Conservation (phyloP, 2,888 invertebrate species). For the Cordilura impudica region DNA sequence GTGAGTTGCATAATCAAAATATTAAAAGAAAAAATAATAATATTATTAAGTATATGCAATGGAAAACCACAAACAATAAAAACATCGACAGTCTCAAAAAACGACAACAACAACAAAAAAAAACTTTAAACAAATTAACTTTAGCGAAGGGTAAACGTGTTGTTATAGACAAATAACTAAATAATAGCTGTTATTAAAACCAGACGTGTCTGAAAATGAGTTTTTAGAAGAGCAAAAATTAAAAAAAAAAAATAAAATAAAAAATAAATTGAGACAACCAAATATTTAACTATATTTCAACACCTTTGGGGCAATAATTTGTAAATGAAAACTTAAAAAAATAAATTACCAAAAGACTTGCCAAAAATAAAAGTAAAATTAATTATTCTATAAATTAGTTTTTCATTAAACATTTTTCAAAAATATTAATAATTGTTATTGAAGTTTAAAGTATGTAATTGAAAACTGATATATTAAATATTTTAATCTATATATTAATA, state of each 20-base stretch:
- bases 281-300: background rate
- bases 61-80: constrained; percentile 27
- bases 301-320: background rate
- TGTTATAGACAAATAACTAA: constrained; percentile 18
- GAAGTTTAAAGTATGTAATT: too few relatives aligned
- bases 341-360: too few relatives aligned
- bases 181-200: constrained; percentile 14
- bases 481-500: too few relatives aligned
- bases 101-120: background rate
- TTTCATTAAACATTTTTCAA: too few relatives aligned
- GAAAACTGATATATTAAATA: too few relatives aligned
- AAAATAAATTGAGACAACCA: background rate
- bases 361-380: background rate
- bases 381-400: too few relatives aligned
- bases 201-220: constrained; percentile 20
- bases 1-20: constrained; percentile 63
- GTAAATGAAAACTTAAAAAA: background rate
- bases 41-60: constrained; percentile 44
- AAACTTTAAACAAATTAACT: constrained; percentile 30
- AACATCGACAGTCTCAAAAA: constrained; percentile 1
- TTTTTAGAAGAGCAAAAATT: too few relatives aligned
- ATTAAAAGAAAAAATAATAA: constrained; percentile 39
- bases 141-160: constrained; percentile 51
- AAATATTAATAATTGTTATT: too few relatives aligned
- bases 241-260: background rate